Base-by-base conservation (phyloP, 92 coral and sea anemone genomes). In the Palythoa grandis region DNA sequence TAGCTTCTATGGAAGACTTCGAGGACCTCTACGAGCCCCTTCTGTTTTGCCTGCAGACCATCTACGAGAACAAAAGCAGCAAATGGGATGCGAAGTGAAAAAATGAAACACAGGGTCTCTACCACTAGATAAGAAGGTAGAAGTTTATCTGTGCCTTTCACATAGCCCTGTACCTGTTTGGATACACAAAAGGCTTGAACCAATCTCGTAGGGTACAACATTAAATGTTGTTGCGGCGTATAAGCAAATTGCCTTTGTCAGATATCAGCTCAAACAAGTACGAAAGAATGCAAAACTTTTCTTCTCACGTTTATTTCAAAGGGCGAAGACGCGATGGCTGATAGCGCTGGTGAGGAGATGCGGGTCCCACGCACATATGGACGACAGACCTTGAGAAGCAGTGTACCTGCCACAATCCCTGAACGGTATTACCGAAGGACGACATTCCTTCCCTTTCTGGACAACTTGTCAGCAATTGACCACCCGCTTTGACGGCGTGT, bases 1-100 rank as follows among this genome's bases (percentile, higher is more conserved):
- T n/a, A n/a, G n/a, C n/a, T n/a, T n/a, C 83, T 86, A 88, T 84
- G 91, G 82, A 88, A 88, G 89, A 82, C 86, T 88, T 91, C 61
- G 91, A 86, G 73, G 90, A 90, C 85, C 85, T 78, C n/a, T 89
- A 78, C 86, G 65, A 89, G 65, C 70, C 88, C 25, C 82, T 89
- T 40, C 82, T 86, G 78, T 47, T 80, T 20, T 86, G 90, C 57
- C 79, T 90, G 74, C 87, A 90, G 47, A 90, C 70, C 50, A 86
- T 86, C 54, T 86, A 53, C 29, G 84, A 48, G 40, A 76, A 80
- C 74, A 80, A 58, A 86, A 80, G 85, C 76, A 76, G 48, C 48
- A 79, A 80, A 23, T 90, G 87, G 92, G 92, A 86, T 90, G 70
- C 84, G 35, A 90, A 90, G 85, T 86, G 88, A 2, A 90, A 75